phyloP scores from a whole-genome alignment of 2,113 vertebrate species.

The Platichthys stellatus region DNA sequence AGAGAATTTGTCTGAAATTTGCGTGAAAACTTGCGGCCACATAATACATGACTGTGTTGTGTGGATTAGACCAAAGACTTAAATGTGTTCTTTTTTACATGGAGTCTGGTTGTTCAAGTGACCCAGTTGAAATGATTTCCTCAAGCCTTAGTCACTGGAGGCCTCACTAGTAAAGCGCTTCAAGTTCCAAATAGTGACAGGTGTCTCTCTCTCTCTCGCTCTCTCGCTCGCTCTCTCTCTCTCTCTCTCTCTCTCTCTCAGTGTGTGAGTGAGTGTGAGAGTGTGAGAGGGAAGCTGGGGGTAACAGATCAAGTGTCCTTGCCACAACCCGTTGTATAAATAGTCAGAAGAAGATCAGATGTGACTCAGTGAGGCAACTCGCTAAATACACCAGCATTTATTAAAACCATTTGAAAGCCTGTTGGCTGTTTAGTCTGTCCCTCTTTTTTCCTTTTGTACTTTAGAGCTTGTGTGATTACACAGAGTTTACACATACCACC shows the following conservation, averaged over 20 bases:
- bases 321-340: slow-evolving; percentile 76
- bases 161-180: slow-evolving; percentile 39
- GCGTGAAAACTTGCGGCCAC: too few relatives aligned
- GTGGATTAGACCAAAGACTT: not conserved
- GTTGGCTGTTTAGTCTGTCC: slow-evolving; percentile 15
- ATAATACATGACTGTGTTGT: not conserved
- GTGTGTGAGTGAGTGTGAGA: slow-evolving; percentile 39
- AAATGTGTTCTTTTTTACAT: not conserved
- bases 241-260: not conserved
- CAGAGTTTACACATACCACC: slow-evolving; percentile 72
- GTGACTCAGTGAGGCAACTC: slow-evolving; percentile 17
- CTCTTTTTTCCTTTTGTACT: slow-evolving; percentile 21
- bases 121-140: slow-evolving; percentile 17
- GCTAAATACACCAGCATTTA: slow-evolving; percentile 19
- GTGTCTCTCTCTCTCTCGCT: slow-evolving; percentile 20
- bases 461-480: slow-evolving; percentile 60
- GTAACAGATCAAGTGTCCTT: slow-evolving; percentile 76
- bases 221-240: too few relatives aligned
- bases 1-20: not conserved
- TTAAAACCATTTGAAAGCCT: slow-evolving; percentile 7
- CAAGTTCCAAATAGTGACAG: slow-evolving; percentile 66
- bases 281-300: slow-evolving; percentile 30
- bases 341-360: slow-evolving; percentile 71
- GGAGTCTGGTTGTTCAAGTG: slow-evolving; percentile 3
- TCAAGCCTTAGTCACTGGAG: slow-evolving; percentile 25